phyloP scores from a whole-genome alignment of 2,888 invertebrate species.

The Apotomis turbidana region DNA sequence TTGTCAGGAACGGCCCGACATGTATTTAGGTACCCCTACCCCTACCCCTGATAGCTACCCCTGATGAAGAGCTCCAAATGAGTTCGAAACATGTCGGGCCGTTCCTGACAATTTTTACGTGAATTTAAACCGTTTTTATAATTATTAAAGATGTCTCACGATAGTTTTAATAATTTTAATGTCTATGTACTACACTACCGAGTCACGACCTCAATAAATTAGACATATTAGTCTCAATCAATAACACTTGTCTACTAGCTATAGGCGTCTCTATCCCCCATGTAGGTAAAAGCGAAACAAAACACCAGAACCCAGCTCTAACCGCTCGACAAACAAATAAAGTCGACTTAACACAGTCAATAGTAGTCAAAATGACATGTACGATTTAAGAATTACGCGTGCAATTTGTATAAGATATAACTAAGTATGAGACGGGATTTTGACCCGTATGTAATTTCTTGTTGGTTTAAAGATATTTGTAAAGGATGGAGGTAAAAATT shows the following conservation, averaged over 20 bases:
- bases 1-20: too few species aligned
- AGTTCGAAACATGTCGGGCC: too few species aligned
- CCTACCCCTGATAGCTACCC: too few species aligned
- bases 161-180: too few species aligned
- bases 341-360: slow-evolving; percentile 37
- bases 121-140: too few species aligned
- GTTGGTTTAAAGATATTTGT: slow-evolving; percentile 44
- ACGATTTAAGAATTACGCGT: not conserved
- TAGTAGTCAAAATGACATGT: slow-evolving; percentile 33
- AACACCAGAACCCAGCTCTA: slow-evolving; percentile 40
- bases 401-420: slow-evolving; percentile 11
- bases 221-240: slow-evolving; percentile 35
- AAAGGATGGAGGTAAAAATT: slow-evolving; percentile 44
- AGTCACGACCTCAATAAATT: slow-evolving; percentile 22
- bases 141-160: too few species aligned
- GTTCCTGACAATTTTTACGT: too few species aligned
- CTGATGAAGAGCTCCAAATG: too few species aligned
- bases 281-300: slow-evolving; percentile 38
- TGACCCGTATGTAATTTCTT: slow-evolving; percentile 41
- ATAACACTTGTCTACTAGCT: slow-evolving; percentile 12
- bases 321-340: slow-evolving; percentile 42
- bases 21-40: too few species aligned
- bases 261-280: slow-evolving; percentile 20
- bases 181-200: not conserved
- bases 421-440: slow-evolving; percentile 25